These are phyloP conservation scores for Enteromius treurensis DNA, from an alignment of 2,797 vertebrate genomes.

Conservation along the genomic window DNA sequence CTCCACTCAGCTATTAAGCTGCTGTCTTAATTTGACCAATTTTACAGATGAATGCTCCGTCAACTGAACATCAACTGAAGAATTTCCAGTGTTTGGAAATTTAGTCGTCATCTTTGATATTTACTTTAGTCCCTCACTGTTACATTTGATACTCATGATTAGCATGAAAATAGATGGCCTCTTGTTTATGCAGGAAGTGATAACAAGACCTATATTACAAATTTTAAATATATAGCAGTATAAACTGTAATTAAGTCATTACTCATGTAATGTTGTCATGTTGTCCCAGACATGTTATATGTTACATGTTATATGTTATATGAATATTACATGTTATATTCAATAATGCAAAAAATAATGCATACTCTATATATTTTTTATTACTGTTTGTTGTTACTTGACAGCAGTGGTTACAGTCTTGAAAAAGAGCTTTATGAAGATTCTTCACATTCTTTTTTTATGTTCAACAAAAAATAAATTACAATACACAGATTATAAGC, in stretches of 20 bases:
- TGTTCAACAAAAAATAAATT: background rate
- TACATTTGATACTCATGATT: background rate
- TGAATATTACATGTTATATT: too few species aligned
- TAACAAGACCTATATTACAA: background rate
- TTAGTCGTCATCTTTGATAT: background rate
- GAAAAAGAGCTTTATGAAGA: background rate
- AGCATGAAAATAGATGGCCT: background rate
- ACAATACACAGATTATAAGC: background rate
- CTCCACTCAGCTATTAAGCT: background rate
- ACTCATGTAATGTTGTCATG: background rate
- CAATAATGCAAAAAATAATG: background rate
- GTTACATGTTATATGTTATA: too few species aligned
- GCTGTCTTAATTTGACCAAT: background rate
- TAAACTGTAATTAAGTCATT: background rate
- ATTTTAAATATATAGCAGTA: background rate
- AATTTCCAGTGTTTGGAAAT: background rate
- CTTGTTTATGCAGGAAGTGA: background rate
- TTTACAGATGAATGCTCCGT: background rate
- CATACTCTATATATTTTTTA: background rate
- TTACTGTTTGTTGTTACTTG: background rate
- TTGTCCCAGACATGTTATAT: background rate
- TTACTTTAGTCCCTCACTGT: background rate
- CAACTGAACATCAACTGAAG: background rate
- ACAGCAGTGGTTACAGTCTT: background rate
- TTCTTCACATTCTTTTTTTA: background rate